These are phyloP conservation scores for Crambe crambe DNA, from an alignment of 37 sponge, comb jelly and placozoan species.

Conservation along the genomic window DNA sequence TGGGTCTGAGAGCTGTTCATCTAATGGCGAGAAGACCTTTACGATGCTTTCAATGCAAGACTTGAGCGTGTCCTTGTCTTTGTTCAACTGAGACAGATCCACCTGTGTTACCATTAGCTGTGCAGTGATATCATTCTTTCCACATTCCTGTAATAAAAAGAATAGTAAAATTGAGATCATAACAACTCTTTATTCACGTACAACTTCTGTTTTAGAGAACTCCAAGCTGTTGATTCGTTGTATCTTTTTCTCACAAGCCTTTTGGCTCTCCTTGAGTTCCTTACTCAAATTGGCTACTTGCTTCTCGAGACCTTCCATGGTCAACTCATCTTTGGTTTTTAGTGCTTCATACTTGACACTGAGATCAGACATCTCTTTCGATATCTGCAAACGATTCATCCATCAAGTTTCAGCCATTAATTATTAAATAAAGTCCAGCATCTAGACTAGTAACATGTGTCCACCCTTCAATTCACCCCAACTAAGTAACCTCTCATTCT, in stretches of 20 bases:
- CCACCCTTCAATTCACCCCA: background rate
- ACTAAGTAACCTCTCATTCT: background rate
- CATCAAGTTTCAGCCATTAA: background rate
- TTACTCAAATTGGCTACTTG: background rate
- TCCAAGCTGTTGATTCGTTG: conserved; percentile 30
- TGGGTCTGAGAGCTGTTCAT: background rate
- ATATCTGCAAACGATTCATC: background rate
- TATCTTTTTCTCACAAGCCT: background rate
- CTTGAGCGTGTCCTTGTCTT: conserved; percentile 2
- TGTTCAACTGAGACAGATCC: background rate
- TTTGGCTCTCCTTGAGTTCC: conserved; percentile 16
- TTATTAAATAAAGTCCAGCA: too few relatives aligned
- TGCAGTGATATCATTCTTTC: background rate
- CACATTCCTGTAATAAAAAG: conserved; percentile 3
- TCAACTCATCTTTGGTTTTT: conserved; percentile 19
- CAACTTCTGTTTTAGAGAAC: conserved; percentile 18
- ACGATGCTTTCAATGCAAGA: conserved; percentile 14
- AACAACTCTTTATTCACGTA: background rate
- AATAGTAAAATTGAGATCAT: background rate
- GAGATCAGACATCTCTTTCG: conserved; percentile 7
- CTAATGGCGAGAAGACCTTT: background rate
- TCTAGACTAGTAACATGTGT: too few relatives aligned
- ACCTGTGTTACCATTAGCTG: background rate
- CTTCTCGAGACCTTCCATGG: conserved; percentile 8
- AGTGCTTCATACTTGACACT: conserved; percentile 34